Evolutionary conservation across 2,113 vertebrate species (phyloP).

Genomic region (Brachyhypopomus gauderio): DNA sequence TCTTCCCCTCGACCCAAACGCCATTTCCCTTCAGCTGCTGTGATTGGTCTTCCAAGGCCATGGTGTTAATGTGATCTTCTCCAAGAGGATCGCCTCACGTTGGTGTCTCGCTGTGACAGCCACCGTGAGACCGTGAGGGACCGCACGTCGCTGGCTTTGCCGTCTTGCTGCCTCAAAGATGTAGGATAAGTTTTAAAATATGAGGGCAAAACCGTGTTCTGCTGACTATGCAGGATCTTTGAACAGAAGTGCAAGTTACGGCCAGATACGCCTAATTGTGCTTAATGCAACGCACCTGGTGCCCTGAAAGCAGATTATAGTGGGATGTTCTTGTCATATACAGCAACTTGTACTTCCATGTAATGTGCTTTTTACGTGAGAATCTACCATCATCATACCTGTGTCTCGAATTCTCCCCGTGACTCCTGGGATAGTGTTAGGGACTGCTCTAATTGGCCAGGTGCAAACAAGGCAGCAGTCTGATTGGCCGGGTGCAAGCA

Average conservation of each 20-base stretch:
- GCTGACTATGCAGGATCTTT: background rate
- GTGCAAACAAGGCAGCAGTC: conserved; percentile 18
- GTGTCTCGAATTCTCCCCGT: background rate
- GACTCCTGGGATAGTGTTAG: background rate
- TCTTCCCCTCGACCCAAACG: background rate
- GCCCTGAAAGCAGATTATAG: background rate
- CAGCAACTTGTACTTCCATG: background rate
- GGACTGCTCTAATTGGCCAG: background rate
- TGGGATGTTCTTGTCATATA: background rate
- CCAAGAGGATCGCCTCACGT: background rate
- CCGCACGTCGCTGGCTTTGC: background rate
- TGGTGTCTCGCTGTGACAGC: background rate
- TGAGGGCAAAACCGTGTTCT: background rate
- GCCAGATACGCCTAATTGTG: background rate
- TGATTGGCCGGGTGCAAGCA: conserved; percentile 17
- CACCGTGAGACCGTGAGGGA: background rate
- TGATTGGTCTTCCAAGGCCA: background rate
- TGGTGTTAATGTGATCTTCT: background rate
- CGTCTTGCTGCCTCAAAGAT: background rate
- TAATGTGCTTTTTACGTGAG: background rate
- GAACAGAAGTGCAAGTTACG: background rate
- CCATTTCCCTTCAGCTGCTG: background rate
- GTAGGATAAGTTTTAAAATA: background rate
- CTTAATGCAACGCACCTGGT: background rate
- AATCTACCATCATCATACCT: background rate